These are phyloP conservation scores for Sebastes steindachneri DNA, from an alignment of 2,797 vertebrate genomes.

Conservation along the genomic window DNA sequence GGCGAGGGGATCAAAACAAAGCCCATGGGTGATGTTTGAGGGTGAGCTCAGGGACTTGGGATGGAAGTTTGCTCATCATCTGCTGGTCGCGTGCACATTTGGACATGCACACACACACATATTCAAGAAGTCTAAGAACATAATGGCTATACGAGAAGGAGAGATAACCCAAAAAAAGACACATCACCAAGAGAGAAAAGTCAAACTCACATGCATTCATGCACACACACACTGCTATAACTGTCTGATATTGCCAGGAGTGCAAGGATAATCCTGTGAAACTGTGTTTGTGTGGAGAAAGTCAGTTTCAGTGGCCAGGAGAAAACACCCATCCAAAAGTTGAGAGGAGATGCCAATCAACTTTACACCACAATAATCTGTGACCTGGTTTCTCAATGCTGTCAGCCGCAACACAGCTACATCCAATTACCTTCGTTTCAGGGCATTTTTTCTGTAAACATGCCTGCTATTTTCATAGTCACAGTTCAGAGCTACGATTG, in stretches of 20 bases:
- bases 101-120: slow-evolving; percentile 27
- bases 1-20: slow-evolving; percentile 77
- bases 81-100: slow-evolving; percentile 34
- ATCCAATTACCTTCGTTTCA: slow-evolving; percentile 59
- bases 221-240: slow-evolving; percentile 23
- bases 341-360: slow-evolving; percentile 65
- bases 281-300: slow-evolving; percentile 55
- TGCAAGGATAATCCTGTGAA: slow-evolving; percentile 64
- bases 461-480: slow-evolving; percentile 25
- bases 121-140: slow-evolving; percentile 26
- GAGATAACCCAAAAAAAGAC: slow-evolving; percentile 40
- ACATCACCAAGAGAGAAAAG: slow-evolving; percentile 35
- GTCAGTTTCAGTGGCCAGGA: slow-evolving; percentile 49
- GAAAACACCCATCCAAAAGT: slow-evolving; percentile 37
- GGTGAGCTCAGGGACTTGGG: slow-evolving; percentile 60
- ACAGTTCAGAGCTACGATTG: slow-evolving; percentile 17
- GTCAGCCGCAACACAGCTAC: slow-evolving; percentile 39
- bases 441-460: slow-evolving; percentile 46
- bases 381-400: slow-evolving; percentile 61
- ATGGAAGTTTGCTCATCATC: slow-evolving; percentile 56
- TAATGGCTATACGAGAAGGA: slow-evolving; percentile 49
- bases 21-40: slow-evolving; percentile 74
- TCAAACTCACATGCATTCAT: slow-evolving; percentile 12
- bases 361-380: slow-evolving; percentile 44
- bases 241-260: slow-evolving; percentile 51